phyloP scores from a whole-genome alignment of 2,797 vertebrate species.

The Smutsia temminckii region DNA sequence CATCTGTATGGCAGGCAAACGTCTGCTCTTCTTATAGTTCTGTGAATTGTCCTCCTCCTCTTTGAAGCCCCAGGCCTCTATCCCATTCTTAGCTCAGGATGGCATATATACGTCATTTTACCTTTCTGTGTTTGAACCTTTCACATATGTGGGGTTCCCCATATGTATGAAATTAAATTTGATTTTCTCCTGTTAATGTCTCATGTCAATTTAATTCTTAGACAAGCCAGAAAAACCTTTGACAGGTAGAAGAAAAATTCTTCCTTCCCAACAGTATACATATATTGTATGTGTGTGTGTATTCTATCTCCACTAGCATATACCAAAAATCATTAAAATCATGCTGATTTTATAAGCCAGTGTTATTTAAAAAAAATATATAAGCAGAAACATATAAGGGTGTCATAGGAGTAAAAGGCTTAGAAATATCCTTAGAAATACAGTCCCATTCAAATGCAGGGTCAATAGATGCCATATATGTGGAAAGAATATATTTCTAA shows the following conservation, averaged over 20 bases:
- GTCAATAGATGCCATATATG: background rate
- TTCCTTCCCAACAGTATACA: background rate
- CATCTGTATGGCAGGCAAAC: background rate
- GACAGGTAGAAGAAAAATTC: background rate
- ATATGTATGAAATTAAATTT: background rate
- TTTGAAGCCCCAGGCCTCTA: background rate
- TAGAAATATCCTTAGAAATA: background rate
- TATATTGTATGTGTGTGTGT: background rate
- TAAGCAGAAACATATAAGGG: background rate
- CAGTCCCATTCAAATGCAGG: background rate
- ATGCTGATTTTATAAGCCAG: background rate
- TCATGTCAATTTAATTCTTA: background rate
- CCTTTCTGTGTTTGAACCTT: background rate
- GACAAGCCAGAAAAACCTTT: background rate
- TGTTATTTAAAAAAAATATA: background rate
- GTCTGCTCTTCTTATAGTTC: background rate
- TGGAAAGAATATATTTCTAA: background rate
- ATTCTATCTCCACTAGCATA: background rate
- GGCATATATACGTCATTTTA: background rate
- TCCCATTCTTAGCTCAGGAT: background rate
- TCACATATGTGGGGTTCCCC: background rate
- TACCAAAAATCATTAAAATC: background rate
- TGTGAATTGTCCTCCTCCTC: background rate
- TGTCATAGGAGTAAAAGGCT: background rate
- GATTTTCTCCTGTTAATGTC: background rate